phyloP scores from a whole-genome alignment of 2,888 invertebrate genomes.

The Aphidoletes aphidimyza region DNA sequence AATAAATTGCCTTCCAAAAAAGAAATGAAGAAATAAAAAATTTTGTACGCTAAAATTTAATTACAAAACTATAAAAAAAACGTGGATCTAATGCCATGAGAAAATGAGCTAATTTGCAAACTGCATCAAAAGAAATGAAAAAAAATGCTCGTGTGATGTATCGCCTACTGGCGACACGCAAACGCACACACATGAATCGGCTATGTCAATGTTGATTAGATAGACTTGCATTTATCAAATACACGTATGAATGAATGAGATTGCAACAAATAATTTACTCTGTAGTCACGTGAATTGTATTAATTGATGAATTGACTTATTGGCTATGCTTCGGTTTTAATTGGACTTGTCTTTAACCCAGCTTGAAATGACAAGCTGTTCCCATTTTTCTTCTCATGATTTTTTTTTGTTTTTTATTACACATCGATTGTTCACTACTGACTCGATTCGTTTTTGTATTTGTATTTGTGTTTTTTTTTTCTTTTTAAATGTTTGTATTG shows the following conservation, averaged over 20 bases:
- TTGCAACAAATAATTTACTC: slow-evolving; percentile 8
- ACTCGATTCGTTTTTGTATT: slow-evolving; percentile 1
- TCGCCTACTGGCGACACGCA: background rate
- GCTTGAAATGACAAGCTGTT: no score
- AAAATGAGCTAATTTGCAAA: background rate
- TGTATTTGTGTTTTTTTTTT: background rate
- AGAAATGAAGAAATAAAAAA: no score
- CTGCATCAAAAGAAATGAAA: background rate
- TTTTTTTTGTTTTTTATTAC: background rate
- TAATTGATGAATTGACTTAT: slow-evolving; percentile 34
- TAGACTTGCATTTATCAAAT: background rate
- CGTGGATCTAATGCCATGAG: background rate
- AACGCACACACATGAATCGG: background rate
- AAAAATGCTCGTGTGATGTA: background rate
- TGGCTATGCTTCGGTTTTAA: slow-evolving; percentile 39
- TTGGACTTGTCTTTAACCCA: background rate
- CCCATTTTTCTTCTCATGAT: background rate
- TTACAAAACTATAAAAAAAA: background rate
- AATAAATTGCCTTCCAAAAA: background rate
- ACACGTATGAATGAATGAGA: slow-evolving; percentile 8
- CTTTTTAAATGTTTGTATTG: background rate
- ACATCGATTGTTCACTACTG: slow-evolving; percentile 16
- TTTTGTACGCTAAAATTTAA: background rate
- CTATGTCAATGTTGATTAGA: background rate
- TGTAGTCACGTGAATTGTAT: slow-evolving; percentile 33